Conservation (phyloP, 2,797 vertebrate genomes). For the Pseudochaenichthys georgianus region DNA sequence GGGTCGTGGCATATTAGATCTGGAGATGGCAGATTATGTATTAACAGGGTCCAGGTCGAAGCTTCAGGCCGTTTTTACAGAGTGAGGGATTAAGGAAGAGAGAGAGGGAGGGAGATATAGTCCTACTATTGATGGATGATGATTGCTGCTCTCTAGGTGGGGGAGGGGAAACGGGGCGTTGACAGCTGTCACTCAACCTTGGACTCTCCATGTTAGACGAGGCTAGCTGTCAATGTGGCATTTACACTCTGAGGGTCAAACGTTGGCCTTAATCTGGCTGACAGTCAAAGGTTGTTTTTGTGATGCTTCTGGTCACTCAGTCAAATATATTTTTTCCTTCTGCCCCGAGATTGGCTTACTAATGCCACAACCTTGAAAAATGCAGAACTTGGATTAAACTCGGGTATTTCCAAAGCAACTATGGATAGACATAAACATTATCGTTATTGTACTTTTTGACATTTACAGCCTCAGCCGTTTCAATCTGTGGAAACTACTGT, state of each 20-base stretch:
- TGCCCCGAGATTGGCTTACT: constrained; percentile 6
- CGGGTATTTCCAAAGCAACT: constrained; percentile 11
- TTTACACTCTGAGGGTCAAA: constrained; percentile 50
- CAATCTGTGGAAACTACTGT: not conserved
- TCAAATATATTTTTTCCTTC: not conserved
- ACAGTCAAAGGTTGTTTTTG: constrained; percentile 48
- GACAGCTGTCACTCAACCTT: constrained; percentile 70
- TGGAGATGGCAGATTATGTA: constrained; percentile 78
- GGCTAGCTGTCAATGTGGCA: constrained; percentile 34
- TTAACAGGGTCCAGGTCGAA: constrained; percentile 69
- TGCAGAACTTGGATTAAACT: constrained; percentile 15
- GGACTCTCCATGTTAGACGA: constrained; percentile 43
- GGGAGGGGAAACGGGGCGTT: constrained; percentile 41
- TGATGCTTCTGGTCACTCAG: constrained; percentile 18
- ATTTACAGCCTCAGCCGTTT: constrained; percentile 10
- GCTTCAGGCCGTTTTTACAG: constrained; percentile 64
- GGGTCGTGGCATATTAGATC: constrained; percentile 55
- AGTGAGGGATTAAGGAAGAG: constrained; percentile 65
- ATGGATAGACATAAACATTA: constrained; percentile 9
- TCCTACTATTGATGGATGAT: constrained; percentile 44
- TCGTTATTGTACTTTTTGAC: constrained; percentile 24
- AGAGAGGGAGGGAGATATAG: constrained; percentile 9
- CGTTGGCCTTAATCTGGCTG: constrained; percentile 62
- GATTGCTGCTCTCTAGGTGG: constrained; percentile 37
- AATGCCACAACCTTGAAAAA: constrained; percentile 6